Evolutionary conservation across 1,140 invertebrate genomes (phyloP), one percentile per base, ranked within the genome.

Genomic region (Lucilia cuprina): DNA sequence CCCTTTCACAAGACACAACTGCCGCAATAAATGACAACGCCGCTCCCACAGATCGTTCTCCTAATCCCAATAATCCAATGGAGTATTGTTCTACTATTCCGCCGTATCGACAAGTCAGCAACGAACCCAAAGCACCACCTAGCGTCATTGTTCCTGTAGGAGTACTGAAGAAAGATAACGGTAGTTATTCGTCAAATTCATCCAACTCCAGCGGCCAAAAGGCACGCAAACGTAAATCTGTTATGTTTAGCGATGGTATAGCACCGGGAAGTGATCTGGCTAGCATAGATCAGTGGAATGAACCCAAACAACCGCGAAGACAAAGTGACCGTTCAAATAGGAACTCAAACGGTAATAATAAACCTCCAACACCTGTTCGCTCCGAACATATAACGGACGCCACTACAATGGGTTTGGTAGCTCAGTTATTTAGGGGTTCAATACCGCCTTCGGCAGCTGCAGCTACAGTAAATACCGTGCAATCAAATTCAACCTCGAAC

Each of bases 231-330:
- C 94, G 88, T 90, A 94, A 90, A 95, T 96, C 95, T 86, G 97
- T 98, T 10, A 97, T 98, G 93, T 98, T 98, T 91, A 97, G 96
- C 88, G 97, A 98, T 92, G 97, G 97, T 86, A 97, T 98, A 90
- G 93, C 96, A 86, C 97, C 97, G 84, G 97, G 97, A 84, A 97
- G 96, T 88, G 97, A 98, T 92, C 92, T 97, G 85, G 96, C 96
- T 83, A 96, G 97, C 89, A 88, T 89, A 82, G 89, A 91, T 86
- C 88, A 89, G 84, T 89, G 88, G 21, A 90, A 89, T 87, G 86
- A 87, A 35, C 85, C 88, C 2, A 90, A 90, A 82, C 89, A 90
- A 65, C 86, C 89, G 12, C 83, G 89, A 34, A 84, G 89, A 7
- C 35, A 86, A 35, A 25, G 41, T 49, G 77, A 78, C 50, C 83